Evolutionary conservation across 2,797 vertebrate genomes (phyloP).

Genomic region (Mormyrops attenuatus): DNA sequence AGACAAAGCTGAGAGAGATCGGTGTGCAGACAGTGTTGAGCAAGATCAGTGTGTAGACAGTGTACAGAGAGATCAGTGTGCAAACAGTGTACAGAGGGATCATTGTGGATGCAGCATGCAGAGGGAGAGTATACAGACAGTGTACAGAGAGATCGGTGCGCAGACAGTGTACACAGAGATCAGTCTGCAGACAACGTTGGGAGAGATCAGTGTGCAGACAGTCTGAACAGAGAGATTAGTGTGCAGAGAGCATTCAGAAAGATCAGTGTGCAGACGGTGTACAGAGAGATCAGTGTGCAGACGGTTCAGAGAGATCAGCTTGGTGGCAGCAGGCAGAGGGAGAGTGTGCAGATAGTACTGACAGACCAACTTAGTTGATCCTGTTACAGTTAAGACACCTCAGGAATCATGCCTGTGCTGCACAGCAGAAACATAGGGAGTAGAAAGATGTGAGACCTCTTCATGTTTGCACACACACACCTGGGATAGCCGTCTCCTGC

Average conservation of each 20-base stretch:
- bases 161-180: background rate
- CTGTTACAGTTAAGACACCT: background rate
- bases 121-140: constrained; percentile 8
- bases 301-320: background rate
- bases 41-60: background rate
- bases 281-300: background rate
- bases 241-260: background rate
- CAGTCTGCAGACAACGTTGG: background rate
- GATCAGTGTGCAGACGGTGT: too few relatives aligned
- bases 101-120: constrained; percentile 21
- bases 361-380: background rate
- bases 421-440: background rate
- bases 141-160: background rate
- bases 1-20: too few relatives aligned
- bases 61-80: constrained; percentile 26
- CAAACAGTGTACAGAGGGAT: background rate
- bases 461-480: background rate
- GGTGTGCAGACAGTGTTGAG: background rate
- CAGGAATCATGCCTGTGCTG: background rate
- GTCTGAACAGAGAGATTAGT: too few relatives aligned
- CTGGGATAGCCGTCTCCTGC: background rate
- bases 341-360: constrained; percentile 2
- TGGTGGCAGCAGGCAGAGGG: background rate
- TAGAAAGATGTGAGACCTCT: background rate
- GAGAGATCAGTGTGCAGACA: background rate